phyloP scores from a whole-genome alignment of 2,888 invertebrate species.

The Noctua janthina region DNA sequence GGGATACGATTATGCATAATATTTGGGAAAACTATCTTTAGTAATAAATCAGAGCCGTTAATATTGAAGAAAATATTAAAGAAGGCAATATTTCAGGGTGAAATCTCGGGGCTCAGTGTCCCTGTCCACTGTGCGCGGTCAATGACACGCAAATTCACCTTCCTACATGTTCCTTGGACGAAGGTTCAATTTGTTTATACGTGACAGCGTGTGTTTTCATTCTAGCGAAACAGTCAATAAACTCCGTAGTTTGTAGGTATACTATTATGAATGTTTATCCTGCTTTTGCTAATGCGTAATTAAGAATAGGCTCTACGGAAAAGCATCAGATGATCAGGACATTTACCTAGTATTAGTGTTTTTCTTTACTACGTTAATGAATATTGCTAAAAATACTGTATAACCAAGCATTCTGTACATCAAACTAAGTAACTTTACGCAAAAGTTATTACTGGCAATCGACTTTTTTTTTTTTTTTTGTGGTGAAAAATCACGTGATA shows the following conservation, averaged over 20 bases:
- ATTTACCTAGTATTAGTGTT: not conserved
- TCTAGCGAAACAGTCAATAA: slow-evolving; percentile 51
- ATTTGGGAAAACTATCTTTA: slow-evolving; percentile 16
- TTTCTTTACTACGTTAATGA: not conserved
- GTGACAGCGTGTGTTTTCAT: slow-evolving; percentile 38
- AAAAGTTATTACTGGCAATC: too few relatives aligned
- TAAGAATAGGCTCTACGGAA: not conserved
- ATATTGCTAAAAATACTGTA: not conserved
- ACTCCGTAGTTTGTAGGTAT: slow-evolving; percentile 31
- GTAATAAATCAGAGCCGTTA: slow-evolving; percentile 36
- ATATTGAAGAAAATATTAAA: slow-evolving; percentile 29
- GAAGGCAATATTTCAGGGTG: slow-evolving; percentile 30
- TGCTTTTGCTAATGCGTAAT: not conserved
- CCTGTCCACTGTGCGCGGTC: slow-evolving; percentile 44
- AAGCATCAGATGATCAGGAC: not conserved
- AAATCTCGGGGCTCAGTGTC: slow-evolving; percentile 23
- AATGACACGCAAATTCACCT: slow-evolving; percentile 49
- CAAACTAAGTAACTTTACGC: too few relatives aligned
- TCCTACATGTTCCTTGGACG: slow-evolving; percentile 55
- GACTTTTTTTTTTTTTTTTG: too few relatives aligned
- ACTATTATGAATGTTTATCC: not conserved
- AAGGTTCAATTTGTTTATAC: slow-evolving; percentile 62
- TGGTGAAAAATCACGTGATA: too few relatives aligned
- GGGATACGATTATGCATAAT: slow-evolving; percentile 1
- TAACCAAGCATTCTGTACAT: too few relatives aligned